phyloP scores from a whole-genome alignment of 2,797 vertebrate genomes.

The Centropyge bicolor region DNA sequence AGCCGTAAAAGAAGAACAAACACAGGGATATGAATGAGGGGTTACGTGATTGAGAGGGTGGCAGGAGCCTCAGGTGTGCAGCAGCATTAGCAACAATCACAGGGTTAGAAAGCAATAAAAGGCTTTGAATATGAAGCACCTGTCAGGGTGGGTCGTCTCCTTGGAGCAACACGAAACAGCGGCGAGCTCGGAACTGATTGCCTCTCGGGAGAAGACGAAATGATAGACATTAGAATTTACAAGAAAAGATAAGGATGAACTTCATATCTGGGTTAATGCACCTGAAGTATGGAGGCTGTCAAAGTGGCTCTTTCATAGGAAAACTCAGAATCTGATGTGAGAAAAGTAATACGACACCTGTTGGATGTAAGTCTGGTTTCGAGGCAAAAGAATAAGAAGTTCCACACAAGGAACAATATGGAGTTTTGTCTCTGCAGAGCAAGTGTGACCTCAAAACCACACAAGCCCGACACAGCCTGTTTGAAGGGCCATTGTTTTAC shows the following conservation, averaged over 20 bases:
- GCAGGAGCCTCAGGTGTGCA: not conserved
- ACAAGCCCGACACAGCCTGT: not conserved
- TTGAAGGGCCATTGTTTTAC: not conserved
- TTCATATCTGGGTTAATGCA: not conserved
- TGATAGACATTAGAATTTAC: not conserved
- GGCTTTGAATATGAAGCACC: conserved; percentile 2
- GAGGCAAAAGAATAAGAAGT: no score
- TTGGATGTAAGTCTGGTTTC: no score
- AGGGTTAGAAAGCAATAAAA: conserved; percentile 13
- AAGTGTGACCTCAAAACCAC: not conserved
- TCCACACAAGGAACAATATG: not conserved
- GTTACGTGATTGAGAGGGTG: not conserved
- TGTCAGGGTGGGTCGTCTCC: not conserved
- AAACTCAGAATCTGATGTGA: not conserved
- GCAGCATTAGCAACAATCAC: not conserved
- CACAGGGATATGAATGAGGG: not conserved
- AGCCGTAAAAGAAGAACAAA: not conserved
- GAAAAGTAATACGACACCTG: not conserved
- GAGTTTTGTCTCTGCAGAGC: no score
- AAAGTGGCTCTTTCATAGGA: not conserved
- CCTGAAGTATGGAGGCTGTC: not conserved
- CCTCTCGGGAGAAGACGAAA: not conserved
- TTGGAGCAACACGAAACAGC: not conserved
- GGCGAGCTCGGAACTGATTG: not conserved
- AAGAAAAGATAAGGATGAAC: not conserved